Percentiles rank a stretch among this genome's conserved stretches.
phyloP scores from a whole-genome alignment of 2,113 vertebrate genomes.

The Odontesthes bonariensis region DNA sequence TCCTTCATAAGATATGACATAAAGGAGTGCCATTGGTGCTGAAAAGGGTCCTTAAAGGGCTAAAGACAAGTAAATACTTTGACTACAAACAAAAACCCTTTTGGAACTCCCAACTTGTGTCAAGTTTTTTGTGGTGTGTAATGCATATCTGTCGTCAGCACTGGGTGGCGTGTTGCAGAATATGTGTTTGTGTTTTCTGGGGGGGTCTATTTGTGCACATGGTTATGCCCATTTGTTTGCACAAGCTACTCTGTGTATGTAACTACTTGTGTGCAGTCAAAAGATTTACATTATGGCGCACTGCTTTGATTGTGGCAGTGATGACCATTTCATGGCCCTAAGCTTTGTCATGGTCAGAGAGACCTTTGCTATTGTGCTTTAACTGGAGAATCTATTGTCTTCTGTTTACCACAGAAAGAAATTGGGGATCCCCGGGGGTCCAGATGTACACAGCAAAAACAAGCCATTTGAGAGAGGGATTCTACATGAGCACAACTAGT shows the following conservation, averaged over 20 bases:
- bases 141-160: conserved; percentile 65
- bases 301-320: conserved; percentile 48
- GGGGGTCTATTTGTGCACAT: conserved; percentile 14
- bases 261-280: conserved; percentile 15
- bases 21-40: background rate
- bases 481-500: conserved; percentile 37
- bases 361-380: conserved; percentile 56
- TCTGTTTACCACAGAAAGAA: conserved; percentile 49
- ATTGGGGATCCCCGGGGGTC: conserved; percentile 34
- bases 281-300: conserved; percentile 60
- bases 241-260: conserved; percentile 9
- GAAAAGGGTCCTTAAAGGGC: background rate
- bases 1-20: background rate
- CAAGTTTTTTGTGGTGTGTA: conserved; percentile 28
- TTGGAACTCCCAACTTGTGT: conserved; percentile 54
- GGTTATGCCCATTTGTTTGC: conserved; percentile 29
- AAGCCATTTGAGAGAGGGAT: conserved; percentile 15
- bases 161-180: conserved; percentile 37
- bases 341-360: conserved; percentile 76
- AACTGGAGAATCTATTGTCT: conserved; percentile 57
- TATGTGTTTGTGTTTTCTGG: conserved; percentile 23
- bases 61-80: background rate
- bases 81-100: conserved; percentile 18
- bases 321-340: conserved; percentile 62
- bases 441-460: conserved; percentile 60